These are phyloP conservation scores for Drosophila bunnanda DNA, from an alignment of 2,888 invertebrate genomes.

Conservation along the genomic window DNA sequence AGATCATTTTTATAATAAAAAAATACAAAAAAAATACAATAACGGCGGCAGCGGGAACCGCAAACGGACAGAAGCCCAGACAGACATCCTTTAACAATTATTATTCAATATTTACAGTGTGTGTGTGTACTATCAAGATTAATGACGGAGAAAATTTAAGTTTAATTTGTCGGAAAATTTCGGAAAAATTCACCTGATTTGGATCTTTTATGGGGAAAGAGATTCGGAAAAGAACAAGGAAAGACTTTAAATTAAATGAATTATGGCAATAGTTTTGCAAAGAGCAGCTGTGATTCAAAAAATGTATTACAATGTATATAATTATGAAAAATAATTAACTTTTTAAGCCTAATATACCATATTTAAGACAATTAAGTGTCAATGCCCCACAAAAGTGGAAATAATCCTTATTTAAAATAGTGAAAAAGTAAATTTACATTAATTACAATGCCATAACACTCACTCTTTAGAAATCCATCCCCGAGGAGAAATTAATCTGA, in stretches of 20 bases:
- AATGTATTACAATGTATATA: background rate
- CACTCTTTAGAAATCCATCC: slow-evolving; percentile 8
- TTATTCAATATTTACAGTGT: slow-evolving; percentile 43
- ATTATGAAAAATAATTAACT: background rate
- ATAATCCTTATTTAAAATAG: slow-evolving; percentile 1
- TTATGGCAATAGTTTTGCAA: background rate
- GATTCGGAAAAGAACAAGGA: background rate
- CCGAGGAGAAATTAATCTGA: slow-evolving; percentile 9
- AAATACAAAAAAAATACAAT: background rate
- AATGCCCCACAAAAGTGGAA: background rate
- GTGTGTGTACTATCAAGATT: slow-evolving; percentile 30
- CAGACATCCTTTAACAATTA: slow-evolving; percentile 47
- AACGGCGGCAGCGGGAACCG: slow-evolving; percentile 8
- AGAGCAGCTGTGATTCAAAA: background rate
- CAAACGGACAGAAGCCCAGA: slow-evolving; percentile 22
- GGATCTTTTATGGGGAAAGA: slow-evolving; percentile 3
- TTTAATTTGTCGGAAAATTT: slow-evolving; percentile 44
- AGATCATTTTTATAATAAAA: slow-evolving; percentile 37
- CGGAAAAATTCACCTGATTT: slow-evolving; percentile 25
- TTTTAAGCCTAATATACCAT: background rate
- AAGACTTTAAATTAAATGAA: background rate
- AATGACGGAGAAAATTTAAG: slow-evolving; percentile 39
- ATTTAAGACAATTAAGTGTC: slow-evolving; percentile 1
- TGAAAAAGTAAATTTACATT: slow-evolving; percentile 9
- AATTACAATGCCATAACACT: slow-evolving; percentile 3